phyloP scores from a whole-genome alignment of 2,113 vertebrate genomes.

The Alligator mississippiensis region DNA sequence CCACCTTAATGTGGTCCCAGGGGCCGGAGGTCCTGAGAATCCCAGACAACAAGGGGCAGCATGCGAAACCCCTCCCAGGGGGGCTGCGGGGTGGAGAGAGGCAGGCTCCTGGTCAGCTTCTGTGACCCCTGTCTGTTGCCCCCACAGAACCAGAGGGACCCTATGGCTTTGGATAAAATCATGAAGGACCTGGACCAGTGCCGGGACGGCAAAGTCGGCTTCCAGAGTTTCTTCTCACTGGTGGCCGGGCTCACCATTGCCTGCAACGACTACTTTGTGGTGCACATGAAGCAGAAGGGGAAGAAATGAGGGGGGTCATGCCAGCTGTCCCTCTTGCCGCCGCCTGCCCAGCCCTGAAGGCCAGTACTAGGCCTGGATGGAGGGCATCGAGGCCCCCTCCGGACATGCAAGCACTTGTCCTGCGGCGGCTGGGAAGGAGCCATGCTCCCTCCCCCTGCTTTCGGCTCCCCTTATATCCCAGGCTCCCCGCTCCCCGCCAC shows the following conservation, averaged over 20 bases:
- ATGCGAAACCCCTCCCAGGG: neutral
- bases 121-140: too few relatives aligned
- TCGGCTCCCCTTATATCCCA: too few relatives aligned
- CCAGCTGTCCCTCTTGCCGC: neutral
- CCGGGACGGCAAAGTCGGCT: conserved; percentile 74
- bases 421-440: conserved; percentile 3
- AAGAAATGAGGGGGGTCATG: conserved; percentile 31
- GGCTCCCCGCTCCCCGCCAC: neutral
- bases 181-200: conserved; percentile 81
- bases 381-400: neutral
- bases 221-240: conserved; percentile 79
- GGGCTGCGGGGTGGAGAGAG: neutral
- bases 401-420: neutral
- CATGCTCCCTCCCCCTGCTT: too few relatives aligned
- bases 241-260: conserved; percentile 81
- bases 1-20: too few relatives aligned
- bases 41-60: too few relatives aligned
- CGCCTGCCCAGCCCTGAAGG: neutral
- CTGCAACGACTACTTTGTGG: conserved; percentile 81
- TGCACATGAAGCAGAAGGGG: conserved; percentile 80
- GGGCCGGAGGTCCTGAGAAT: too few relatives aligned
- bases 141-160: conserved; percentile 78
- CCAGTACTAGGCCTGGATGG: neutral
- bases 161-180: conserved; percentile 78
- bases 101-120: neutral